Conservation (phyloP, 2,113 vertebrate genomes). For the Ameiurus melas region DNA sequence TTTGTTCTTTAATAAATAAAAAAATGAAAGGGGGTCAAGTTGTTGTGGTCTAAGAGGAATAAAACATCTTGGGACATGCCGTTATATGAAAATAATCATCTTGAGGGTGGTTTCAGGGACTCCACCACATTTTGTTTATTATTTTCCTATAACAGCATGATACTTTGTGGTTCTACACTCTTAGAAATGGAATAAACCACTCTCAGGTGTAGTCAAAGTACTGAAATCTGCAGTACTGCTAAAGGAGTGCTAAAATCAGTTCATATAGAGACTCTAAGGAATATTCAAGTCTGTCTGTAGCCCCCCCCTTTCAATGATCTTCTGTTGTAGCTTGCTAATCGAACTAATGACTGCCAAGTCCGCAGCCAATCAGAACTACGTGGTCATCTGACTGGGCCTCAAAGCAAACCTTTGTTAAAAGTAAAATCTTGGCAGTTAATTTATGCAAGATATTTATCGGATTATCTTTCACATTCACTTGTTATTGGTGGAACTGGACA, state of each 20-base stretch:
- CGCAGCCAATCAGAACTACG: background rate
- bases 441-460: background rate
- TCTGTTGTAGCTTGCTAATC: background rate
- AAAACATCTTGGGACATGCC: background rate
- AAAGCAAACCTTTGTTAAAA: constrained; percentile 19
- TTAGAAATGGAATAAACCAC: no score
- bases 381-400: background rate
- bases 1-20: background rate
- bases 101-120: background rate
- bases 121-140: background rate
- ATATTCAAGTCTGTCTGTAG: background rate
- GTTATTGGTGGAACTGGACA: background rate
- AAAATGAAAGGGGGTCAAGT: background rate
- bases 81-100: background rate
- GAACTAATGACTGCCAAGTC: background rate
- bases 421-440: background rate
- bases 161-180: background rate
- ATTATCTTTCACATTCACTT: background rate
- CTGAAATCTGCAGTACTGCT: background rate
- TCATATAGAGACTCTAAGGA: background rate
- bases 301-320: background rate
- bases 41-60: background rate
- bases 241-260: background rate
- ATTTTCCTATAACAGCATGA: background rate
- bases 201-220: background rate